phyloP scores from a whole-genome alignment of 2,797 vertebrate species.

The Phylloscopus collybita region DNA sequence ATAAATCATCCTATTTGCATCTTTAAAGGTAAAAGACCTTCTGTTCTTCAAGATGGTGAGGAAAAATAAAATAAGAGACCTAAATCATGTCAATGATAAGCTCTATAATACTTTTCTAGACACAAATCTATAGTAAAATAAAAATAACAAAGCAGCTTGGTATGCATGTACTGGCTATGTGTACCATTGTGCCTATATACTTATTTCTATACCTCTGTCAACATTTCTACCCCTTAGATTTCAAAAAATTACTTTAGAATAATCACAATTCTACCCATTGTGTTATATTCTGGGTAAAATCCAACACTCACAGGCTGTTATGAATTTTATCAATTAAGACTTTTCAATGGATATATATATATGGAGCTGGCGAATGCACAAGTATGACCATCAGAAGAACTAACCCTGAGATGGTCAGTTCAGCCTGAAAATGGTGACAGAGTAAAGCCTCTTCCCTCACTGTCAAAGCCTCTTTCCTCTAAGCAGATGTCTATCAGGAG shows the following conservation, averaged over 20 bases:
- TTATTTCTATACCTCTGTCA: not conserved
- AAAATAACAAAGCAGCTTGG: not conserved
- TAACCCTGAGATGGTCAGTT: not conserved
- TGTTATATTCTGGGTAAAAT: not conserved
- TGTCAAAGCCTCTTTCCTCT: not conserved
- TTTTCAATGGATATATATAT: not conserved
- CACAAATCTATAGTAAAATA: not conserved
- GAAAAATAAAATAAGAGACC: not conserved
- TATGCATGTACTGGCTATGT: not conserved
- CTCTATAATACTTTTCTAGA: not conserved
- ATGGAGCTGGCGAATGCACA: not conserved
- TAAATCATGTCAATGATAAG: not conserved
- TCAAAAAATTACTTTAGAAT: not conserved
- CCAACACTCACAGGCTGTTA: not conserved
- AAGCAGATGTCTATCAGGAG: not conserved
- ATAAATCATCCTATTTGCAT: not conserved
- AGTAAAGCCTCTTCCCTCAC: not conserved
- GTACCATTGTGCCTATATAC: not conserved
- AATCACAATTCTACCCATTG: not conserved
- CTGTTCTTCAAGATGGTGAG: not conserved
- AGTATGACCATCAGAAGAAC: not conserved
- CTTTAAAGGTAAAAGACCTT: not conserved
- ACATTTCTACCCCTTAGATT: not conserved
- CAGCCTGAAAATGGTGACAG: not conserved
- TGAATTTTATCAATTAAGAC: not conserved